Base-by-base conservation (phyloP, 2,888 invertebrate genomes). In the Drosophila testacea region DNA sequence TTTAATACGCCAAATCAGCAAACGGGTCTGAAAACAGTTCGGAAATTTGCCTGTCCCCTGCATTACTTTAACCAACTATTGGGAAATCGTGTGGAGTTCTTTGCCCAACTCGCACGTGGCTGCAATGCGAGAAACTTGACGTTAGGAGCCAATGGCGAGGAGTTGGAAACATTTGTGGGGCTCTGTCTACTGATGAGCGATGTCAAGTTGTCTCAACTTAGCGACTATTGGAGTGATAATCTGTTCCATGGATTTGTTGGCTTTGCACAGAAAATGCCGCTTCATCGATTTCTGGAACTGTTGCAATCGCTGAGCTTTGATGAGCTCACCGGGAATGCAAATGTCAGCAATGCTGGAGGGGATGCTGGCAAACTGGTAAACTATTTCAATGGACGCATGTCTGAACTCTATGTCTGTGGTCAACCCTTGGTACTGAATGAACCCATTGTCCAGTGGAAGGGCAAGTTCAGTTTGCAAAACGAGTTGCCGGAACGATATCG, bases 391-490 rank as follows among this genome's bases (percentile, higher is more conserved):
- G 57, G 60, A 0, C 81, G 81, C 32, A 88, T 88, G 88, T 62
- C 70, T 1, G 71, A 79, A 9, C 5, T 83, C 7, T 84, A 89
- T 48, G 59, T 66, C 1, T 80, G 80, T 30, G 89, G 88, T 0
- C 84, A 89, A 65, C 78, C 78, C 13, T n/a, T 88, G 64, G 80
- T 88, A 11, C 61, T 88, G 3, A 89, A 89, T 6, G 86, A 89
- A 4, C 88, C 88, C 1, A 70, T 88, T 2, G 27, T 80, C 0
- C 73, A 75, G 4, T 88, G 88, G 88, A 89, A 88, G 42, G 78
- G 82, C 0, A 62, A 65, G 34, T 77, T 88, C 2, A 75, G 67
- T 10, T 79, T 73, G 47, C 68, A 77, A 1, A 42, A 65, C 6
- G 84, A 89, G 34, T 48, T 88, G 47, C 75, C 72, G 0, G 22